phyloP scores from a whole-genome alignment of 2,113 vertebrate species.

The Triplophysa tibetana region DNA sequence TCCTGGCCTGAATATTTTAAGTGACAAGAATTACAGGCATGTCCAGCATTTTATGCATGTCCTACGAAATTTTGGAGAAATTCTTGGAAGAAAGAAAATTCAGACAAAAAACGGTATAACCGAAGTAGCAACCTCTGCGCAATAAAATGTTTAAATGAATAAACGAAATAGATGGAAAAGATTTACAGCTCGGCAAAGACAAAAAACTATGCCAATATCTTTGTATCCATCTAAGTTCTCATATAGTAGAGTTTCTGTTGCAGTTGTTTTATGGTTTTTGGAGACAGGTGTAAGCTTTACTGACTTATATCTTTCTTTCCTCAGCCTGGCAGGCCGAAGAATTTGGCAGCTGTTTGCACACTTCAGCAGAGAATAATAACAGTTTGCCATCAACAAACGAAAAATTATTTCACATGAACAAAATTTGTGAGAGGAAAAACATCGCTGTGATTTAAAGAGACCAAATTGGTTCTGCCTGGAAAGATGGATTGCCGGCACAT shows the following conservation, averaged over 20 bases:
- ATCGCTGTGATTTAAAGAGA: constrained; percentile 39
- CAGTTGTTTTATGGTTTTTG: neutral
- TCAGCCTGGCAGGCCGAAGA: neutral
- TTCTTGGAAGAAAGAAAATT: too few species aligned
- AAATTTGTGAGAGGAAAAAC: constrained; percentile 36
- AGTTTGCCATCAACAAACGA: constrained; percentile 39
- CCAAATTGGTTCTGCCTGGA: neutral
- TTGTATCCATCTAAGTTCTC: neutral
- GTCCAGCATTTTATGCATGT: too few species aligned
- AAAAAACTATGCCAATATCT: neutral
- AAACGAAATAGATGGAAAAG: neutral
- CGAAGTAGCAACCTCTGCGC: neutral
- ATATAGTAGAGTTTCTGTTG: neutral
- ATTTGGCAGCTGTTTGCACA: constrained; percentile 51
- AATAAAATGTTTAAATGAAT: neutral
- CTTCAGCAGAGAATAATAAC: constrained; percentile 55
- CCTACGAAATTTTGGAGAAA: neutral
- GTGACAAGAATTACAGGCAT: too few species aligned
- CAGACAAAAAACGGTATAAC: neutral
- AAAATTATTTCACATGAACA: constrained; percentile 47
- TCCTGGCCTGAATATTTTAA: too few species aligned
- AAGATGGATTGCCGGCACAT: constrained; percentile 3
- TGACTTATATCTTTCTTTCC: constrained; percentile 12
- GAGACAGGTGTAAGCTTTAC: constrained; percentile 7
- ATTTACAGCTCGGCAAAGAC: neutral